These are phyloP conservation scores for Sebastes taczanowskii DNA, from an alignment of 2,797 vertebrate genomes.

Conservation along the genomic window DNA sequence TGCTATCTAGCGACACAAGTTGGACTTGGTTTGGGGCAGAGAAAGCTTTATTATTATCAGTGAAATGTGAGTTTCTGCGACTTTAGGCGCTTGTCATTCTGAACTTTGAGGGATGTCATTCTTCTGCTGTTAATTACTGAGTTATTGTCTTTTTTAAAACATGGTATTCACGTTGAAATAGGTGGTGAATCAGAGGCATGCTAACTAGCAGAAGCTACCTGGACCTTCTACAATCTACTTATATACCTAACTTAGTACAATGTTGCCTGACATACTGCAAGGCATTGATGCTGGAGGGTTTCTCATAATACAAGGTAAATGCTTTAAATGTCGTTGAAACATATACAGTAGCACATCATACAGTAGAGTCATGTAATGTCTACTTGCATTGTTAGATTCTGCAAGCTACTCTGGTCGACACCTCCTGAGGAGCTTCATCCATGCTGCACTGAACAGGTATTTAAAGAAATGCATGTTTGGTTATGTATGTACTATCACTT, in stretches of 20 bases:
- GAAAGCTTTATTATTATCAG: neutral
- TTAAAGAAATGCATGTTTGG: neutral
- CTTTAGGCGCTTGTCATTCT: neutral
- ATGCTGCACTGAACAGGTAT: constrained; percentile 79
- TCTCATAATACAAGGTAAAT: constrained; percentile 80
- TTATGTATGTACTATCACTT: neutral
- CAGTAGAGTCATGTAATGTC: neutral
- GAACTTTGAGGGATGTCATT: neutral
- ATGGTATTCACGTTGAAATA: neutral
- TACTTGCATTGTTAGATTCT: constrained; percentile 70
- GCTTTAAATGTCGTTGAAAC: neutral
- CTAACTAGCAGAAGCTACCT: constrained; percentile 53
- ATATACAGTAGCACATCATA: neutral
- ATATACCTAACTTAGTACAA: constrained; percentile 24
- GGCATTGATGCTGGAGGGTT: constrained; percentile 77
- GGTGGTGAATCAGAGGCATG: constrained; percentile 12
- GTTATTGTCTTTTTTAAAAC: neutral
- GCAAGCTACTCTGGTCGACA: constrained; percentile 72
- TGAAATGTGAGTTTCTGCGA: neutral
- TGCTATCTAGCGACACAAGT: constrained; percentile 20
- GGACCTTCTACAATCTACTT: neutral
- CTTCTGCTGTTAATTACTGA: neutral
- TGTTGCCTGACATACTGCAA: constrained; percentile 80
- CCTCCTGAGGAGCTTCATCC: constrained; percentile 81
- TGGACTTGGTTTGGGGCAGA: neutral